A percentile compares a stretch with the other conserved stretches of the same genome.
These are phyloP conservation scores for Ciconia maguari DNA, from an alignment of 2,113 vertebrate genomes.

Conservation along the genomic window DNA sequence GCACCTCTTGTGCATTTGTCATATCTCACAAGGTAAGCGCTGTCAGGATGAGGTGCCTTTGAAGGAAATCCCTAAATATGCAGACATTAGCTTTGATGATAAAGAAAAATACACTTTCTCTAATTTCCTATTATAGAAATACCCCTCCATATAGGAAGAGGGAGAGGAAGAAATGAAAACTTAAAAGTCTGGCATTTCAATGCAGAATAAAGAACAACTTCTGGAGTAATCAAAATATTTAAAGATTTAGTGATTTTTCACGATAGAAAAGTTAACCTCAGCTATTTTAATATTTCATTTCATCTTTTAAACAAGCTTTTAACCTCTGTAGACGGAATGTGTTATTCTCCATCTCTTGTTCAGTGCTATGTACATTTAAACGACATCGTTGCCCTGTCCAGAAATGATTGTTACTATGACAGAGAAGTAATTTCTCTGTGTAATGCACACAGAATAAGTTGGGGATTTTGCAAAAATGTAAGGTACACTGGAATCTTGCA, in stretches of 20 bases:
- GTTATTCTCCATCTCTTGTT: neutral
- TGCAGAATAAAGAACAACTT: neutral
- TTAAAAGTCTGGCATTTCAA: neutral
- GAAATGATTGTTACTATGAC: neutral
- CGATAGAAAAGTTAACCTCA: neutral
- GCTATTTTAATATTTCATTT: neutral
- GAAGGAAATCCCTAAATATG: neutral
- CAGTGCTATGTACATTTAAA: neutral
- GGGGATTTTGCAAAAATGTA: rapidly evolving
- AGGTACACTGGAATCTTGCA: neutral
- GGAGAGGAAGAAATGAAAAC: neutral
- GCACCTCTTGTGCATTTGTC: neutral
- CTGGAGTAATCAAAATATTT: neutral
- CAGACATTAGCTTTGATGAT: neutral
- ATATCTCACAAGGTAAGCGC: neutral
- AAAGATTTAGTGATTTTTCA: neutral
- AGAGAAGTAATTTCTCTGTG: neutral
- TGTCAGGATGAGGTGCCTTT: neutral
- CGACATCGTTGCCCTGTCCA: neutral
- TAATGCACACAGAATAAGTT: neutral
- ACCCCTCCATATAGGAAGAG: neutral
- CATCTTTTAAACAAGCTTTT: neutral
- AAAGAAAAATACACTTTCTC: neutral
- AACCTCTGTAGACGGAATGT: neutral
- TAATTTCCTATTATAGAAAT: neutral